These are phyloP conservation scores for Labroides dimidiatus DNA, from an alignment of 2,797 vertebrate species.

Conservation along the genomic window DNA sequence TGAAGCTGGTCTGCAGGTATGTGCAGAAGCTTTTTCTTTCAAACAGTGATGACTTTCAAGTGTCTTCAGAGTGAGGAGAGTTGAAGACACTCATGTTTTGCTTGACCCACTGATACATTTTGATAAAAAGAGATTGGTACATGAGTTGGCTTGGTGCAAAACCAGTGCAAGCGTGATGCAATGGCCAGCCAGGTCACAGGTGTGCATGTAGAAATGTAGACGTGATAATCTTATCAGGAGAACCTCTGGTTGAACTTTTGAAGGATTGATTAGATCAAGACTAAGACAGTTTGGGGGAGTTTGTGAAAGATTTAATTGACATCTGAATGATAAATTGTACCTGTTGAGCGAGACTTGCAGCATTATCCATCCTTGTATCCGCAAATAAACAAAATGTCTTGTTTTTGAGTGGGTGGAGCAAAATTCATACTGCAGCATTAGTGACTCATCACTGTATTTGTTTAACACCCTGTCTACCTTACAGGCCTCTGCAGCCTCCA, in stretches of 20 bases:
- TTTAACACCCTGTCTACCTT: slow-evolving; percentile 8
- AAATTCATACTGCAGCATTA: slow-evolving; percentile 5
- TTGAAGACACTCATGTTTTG: not conserved
- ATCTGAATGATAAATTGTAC: slow-evolving; percentile 36
- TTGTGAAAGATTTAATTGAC: slow-evolving; percentile 9
- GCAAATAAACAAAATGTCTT: not conserved
- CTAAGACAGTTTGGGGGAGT: not conserved
- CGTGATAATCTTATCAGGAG: slow-evolving; percentile 60
- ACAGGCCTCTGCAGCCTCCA: slow-evolving; percentile 38
- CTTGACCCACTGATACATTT: not conserved
- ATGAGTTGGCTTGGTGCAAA: not conserved
- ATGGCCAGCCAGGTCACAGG: slow-evolving; percentile 20
- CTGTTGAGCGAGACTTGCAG: not conserved
- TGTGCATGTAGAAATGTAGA: slow-evolving; percentile 34
- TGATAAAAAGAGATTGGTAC: slow-evolving; percentile 2
- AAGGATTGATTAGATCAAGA: slow-evolving; percentile 32
- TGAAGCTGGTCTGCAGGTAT: not conserved
- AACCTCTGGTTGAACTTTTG: slow-evolving; percentile 65
- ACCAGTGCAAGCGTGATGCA: not conserved
- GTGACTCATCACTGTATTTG: not conserved
- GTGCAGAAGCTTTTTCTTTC: not conserved
- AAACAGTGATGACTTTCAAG: not conserved
- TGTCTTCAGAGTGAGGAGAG: not conserved
- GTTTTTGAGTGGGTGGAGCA: not conserved
- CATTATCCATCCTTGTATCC: slow-evolving; percentile 20